Conservation (phyloP, 2,888 invertebrate genomes). For the Sinohyriopsis cumingii region DNA sequence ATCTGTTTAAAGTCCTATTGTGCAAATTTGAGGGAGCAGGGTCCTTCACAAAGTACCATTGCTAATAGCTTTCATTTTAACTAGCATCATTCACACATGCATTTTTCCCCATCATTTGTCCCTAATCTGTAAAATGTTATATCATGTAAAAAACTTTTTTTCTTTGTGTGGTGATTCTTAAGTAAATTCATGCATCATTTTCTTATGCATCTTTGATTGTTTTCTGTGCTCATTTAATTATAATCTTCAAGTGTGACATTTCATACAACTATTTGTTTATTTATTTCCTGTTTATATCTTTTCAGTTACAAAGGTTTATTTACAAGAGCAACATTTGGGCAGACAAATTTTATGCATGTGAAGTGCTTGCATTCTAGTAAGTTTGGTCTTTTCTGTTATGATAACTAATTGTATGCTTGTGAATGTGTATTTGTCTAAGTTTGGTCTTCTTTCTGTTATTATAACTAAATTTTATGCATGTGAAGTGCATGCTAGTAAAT, state of each 20-base stretch:
- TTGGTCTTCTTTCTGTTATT: neutral
- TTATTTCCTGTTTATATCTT: slow-evolving; percentile 1
- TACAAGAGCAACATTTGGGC: slow-evolving; percentile 20
- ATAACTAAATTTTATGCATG: slow-evolving; percentile 20
- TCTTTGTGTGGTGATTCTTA: neutral
- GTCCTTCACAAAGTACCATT: too few relatives aligned
- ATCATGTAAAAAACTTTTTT: neutral
- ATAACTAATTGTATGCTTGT: neutral
- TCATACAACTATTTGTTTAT: too few relatives aligned
- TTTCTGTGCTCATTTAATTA: neutral
- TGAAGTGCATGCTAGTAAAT: slow-evolving; percentile 36
- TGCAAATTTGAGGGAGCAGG: too few relatives aligned
- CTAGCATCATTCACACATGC: too few relatives aligned
- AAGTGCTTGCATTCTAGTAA: slow-evolving; percentile 35
- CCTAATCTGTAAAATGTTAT: neutral
- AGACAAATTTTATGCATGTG: slow-evolving; percentile 29
- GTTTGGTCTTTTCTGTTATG: slow-evolving; percentile 2
- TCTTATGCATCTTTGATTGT: neutral
- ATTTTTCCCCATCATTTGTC: too few relatives aligned
- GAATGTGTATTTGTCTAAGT: neutral
- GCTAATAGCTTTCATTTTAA: too few relatives aligned
- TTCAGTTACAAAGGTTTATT: slow-evolving; percentile 30
- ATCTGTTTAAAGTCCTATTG: too few relatives aligned
- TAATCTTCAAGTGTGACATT: too few relatives aligned
- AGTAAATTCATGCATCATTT: neutral